Percentiles rank a stretch among this genome's conserved stretches.
These are phyloP conservation scores for Meteorus sp. DNA, from an alignment of 1,140 invertebrate species.

Conservation along the genomic window DNA sequence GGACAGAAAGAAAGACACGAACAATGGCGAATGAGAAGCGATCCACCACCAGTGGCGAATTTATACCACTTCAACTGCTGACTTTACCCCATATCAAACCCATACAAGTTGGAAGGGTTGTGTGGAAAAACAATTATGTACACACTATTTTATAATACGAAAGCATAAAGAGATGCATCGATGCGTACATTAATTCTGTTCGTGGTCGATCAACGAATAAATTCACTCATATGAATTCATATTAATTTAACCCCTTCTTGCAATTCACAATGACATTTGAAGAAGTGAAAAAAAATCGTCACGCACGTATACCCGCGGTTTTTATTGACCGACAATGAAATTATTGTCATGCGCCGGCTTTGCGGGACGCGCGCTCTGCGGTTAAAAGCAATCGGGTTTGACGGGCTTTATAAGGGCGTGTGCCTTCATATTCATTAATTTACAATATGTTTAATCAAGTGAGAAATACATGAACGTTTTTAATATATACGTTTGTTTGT, in stretches of 20 bases:
- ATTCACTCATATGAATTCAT: conserved; percentile 2
- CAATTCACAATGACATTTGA: conserved; percentile 23
- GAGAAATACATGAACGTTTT: too few species aligned
- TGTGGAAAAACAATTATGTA: conserved; percentile 9
- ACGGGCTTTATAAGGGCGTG: conserved; percentile 5
- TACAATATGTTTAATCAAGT: conserved; percentile 8
- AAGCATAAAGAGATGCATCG: conserved; percentile 28
- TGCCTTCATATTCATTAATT: not conserved
- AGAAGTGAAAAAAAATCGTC: conserved; percentile 30
- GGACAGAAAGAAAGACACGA: conserved; percentile 12
- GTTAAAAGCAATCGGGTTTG: conserved; percentile 20
- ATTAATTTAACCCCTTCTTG: not conserved
- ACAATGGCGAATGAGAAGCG: conserved; percentile 11
- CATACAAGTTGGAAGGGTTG: conserved; percentile 19
- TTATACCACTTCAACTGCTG: too few species aligned
- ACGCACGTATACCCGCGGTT: conserved; percentile 33
- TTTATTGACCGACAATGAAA: conserved; percentile 53
- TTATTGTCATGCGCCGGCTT: conserved; percentile 47
- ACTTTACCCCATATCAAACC: not conserved
- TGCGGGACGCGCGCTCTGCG: not conserved
- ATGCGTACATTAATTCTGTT: conserved; percentile 31
- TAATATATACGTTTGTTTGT: conserved; percentile 23
- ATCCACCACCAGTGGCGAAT: conserved; percentile 18
- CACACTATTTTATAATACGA: too few species aligned
- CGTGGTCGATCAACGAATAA: not conserved